Evolutionary conservation across 2,113 vertebrate genomes (phyloP), one percentile per base, ranked within the genome.

Genomic region (Entomyzon cyanotis): DNA sequence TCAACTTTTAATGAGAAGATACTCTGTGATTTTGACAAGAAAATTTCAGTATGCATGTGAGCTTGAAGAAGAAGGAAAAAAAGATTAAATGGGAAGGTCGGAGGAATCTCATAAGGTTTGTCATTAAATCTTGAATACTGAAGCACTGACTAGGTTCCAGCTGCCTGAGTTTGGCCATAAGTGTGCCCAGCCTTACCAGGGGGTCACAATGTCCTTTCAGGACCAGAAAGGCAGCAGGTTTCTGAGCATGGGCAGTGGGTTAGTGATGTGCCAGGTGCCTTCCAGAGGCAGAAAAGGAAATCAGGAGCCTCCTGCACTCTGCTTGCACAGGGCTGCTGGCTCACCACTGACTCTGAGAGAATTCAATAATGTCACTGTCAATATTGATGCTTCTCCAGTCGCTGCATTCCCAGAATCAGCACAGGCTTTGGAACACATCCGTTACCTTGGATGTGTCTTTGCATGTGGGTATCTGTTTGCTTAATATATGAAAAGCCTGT

Each of bases 281-380:
- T 35, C 11, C 35, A 50, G 49, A 70, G 18, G 18, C 20, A 33
- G 35, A n/a, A 64, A 30, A 59, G 28, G 60, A 35, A 35, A 47
- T 15, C 1, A 24, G 50, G 31, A 62, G 44, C 25, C 11, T n/a
- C 1, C 5, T n/a, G 10, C 41, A 5, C 14, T 30, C 2, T 0
- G 13, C 24, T 17, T 55, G 18, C 16, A 37, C 4, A 44, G 79
- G 11, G 25, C 73, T 58, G 12, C 24, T 31, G 24, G 68, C 79
- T 82, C 31, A 27, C 22, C 60, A 9, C 27, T 52, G 41, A 27
- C 52, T 21, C 6, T 4, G 24, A 55, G 64, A 71, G 15, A 28
- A 41, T 33, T 60, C 22, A 41, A n/a, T 35, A 8, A 46, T 24
- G 37, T 23, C 28, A 2, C 23, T 53, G 2, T 19, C n/a, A 27